A percentile compares a stretch with the other conserved stretches of the same genome.
These are phyloP conservation scores for Steromphala cineraria DNA, from an alignment of 2,888 invertebrate genomes.

Conservation along the genomic window DNA sequence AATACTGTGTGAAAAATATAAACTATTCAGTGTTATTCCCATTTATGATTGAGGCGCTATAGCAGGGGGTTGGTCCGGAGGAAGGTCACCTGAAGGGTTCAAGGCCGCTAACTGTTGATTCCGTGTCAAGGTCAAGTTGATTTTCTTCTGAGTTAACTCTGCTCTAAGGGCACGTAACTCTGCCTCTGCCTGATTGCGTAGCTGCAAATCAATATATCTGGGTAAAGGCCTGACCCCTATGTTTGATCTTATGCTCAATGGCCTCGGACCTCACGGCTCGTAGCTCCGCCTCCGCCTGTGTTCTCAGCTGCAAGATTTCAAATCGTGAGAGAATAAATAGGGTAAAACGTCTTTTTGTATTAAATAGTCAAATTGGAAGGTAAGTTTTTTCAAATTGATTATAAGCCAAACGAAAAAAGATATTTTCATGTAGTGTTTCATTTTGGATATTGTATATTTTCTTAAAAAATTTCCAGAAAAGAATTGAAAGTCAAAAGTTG, in stretches of 20 bases:
- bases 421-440: too few species aligned
- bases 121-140: slow-evolving; percentile 75
- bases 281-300: slow-evolving; percentile 76
- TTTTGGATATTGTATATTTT: too few species aligned
- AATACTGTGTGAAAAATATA: too few species aligned
- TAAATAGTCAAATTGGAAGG: too few species aligned
- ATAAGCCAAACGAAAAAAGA: too few species aligned
- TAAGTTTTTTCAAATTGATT: too few species aligned
- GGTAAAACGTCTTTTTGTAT: too few species aligned
- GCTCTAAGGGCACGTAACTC: slow-evolving; percentile 77
- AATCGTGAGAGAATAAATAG: background rate
- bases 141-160: slow-evolving; percentile 77
- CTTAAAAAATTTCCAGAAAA: too few species aligned
- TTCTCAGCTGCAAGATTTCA: slow-evolving; percentile 72
- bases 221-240: slow-evolving; percentile 31
- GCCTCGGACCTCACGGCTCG: slow-evolving; percentile 75
- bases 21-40: too few species aligned
- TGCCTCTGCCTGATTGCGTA: slow-evolving; percentile 77
- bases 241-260: slow-evolving; percentile 76
- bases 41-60: background rate
- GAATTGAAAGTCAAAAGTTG: too few species aligned
- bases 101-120: slow-evolving; percentile 69
- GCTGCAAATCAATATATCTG: slow-evolving; percentile 67
- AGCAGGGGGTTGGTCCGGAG: background rate
- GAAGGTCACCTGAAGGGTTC: slow-evolving; percentile 21